Evolutionary conservation across 2,113 vertebrate species (phyloP), one percentile per base, ranked within the genome.

Genomic region (Colius striatus): DNA sequence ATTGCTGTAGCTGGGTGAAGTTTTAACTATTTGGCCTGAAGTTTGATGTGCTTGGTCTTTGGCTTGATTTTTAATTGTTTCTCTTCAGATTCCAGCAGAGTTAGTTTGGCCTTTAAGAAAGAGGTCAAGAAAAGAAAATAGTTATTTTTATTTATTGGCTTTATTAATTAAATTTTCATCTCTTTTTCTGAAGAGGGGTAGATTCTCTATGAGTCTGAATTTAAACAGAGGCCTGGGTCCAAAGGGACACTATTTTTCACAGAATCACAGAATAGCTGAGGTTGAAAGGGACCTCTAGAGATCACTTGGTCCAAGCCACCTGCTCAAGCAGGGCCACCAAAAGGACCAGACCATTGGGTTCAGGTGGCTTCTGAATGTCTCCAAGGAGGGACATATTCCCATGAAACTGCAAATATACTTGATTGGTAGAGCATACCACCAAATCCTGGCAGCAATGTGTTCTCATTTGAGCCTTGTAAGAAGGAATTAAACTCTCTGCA

Each of bases 11-110:
- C 67, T 77, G 34, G 15, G 23, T 63, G 47, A 85, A 87, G n/a
- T 95, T 96, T 92, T 92, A 95, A 82, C 81, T 94, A 1, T 78
- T 95, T 97, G 48, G 55, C 75, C 60, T 86, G 78, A 86, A 90
- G 36, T 74, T 63, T 80, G 21, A 38, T 67, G 13, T 71, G 30
- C 53, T 92, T 91, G 13, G 9, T 76, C 34, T 91, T 81, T 45
- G 45, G 53, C 43, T 75, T 45, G 23, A 74, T 25, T 61, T 73
- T 73, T 53, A 7, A 6, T 41, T 57, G 34, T 62, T 73, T 17
- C 26, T 72, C 66, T 55, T 9, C 19, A 66, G 13, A 36, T 68
- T 82, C 87, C 53, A 70, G 17, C 45, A 70, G 51, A 75, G 61
- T 63, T 91, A 76, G 25, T 84, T 91, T 84, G 45, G 9, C 66